Percentiles rank a stretch among this genome's conserved stretches.
Evolutionary conservation across 2,797 vertebrate species (phyloP).

Genomic region (Crypturellus tataupa): DNA sequence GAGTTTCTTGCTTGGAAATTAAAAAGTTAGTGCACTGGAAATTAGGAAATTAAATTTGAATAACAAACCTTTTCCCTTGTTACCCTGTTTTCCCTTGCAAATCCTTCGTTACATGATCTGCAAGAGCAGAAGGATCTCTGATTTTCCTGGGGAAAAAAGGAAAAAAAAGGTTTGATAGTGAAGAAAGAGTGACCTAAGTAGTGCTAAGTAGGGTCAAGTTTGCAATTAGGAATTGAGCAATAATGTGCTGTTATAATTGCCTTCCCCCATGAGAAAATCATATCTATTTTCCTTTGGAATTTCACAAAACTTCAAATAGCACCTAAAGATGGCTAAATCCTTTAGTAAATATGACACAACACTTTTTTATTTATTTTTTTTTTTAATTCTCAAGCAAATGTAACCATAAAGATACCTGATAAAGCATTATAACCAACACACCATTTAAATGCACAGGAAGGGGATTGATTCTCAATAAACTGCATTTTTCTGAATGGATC

Average conservation of each 20-base stretch:
- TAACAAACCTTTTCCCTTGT: background rate
- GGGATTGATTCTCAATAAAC: conserved; percentile 47
- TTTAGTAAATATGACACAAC: background rate
- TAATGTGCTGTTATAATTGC: background rate
- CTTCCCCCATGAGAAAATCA: rapidly evolving
- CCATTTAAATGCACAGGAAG: background rate
- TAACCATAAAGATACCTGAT: background rate
- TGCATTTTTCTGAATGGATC: conserved; percentile 30
- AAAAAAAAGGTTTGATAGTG: background rate
- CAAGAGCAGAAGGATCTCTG: background rate
- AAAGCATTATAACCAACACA: background rate
- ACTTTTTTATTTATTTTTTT: rapidly evolving
- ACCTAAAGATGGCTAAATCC: background rate
- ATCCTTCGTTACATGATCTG: background rate
- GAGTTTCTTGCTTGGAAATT: background rate
- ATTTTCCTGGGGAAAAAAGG: background rate
- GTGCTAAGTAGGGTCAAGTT: background rate
- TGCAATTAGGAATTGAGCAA: background rate
- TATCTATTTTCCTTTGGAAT: too few relatives aligned
- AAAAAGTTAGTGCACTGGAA: background rate
- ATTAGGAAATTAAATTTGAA: background rate
- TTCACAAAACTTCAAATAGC: rapidly evolving
- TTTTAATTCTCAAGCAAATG: background rate
- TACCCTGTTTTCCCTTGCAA: background rate
- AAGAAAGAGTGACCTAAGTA: background rate